A percentile compares a stretch with the other conserved stretches of the same genome.
Conservation (phyloP, 2,797 vertebrate species). For the Girardinus metallicus region DNA sequence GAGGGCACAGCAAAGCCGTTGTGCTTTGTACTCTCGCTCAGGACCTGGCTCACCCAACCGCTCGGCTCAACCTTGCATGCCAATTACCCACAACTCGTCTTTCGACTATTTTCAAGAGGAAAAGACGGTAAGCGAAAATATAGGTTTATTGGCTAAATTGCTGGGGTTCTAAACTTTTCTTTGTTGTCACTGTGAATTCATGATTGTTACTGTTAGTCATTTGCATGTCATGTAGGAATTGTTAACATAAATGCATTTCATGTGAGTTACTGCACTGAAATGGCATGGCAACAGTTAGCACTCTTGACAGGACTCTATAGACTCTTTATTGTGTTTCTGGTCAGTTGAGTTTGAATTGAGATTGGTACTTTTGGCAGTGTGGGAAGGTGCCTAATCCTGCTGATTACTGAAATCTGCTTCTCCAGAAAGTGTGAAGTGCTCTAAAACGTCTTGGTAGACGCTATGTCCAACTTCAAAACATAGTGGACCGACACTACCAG, state of each 20-base stretch:
- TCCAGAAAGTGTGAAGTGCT: neutral
- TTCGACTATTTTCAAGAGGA: slow-evolving; percentile 35
- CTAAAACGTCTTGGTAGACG: neutral
- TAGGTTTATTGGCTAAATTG: slow-evolving; percentile 50
- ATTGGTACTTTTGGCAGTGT: neutral
- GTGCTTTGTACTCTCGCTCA: slow-evolving; percentile 54
- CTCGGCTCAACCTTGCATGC: slow-evolving; percentile 65
- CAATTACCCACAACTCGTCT: slow-evolving; percentile 54
- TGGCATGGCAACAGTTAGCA: neutral
- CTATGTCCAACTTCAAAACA: neutral
- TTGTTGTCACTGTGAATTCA: slow-evolving; percentile 1
- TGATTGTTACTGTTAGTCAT: slow-evolving; percentile 5
- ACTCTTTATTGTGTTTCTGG: neutral
- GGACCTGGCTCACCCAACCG: slow-evolving; percentile 55
- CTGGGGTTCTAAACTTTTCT: slow-evolving; percentile 45
- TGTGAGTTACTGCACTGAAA: neutral
- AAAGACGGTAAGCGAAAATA: slow-evolving; percentile 38
- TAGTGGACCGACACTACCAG: neutral
- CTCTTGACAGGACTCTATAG: neutral
- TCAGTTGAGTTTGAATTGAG: neutral
- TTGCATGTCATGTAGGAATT: slow-evolving; percentile 11
- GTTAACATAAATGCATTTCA: neutral
- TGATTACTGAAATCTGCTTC: neutral
- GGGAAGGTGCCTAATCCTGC: neutral
- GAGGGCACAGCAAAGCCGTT: slow-evolving; percentile 67